These are phyloP conservation scores for Axea sp. DNA, from an alignment of 2,888 invertebrate genomes.

Conservation along the genomic window DNA sequence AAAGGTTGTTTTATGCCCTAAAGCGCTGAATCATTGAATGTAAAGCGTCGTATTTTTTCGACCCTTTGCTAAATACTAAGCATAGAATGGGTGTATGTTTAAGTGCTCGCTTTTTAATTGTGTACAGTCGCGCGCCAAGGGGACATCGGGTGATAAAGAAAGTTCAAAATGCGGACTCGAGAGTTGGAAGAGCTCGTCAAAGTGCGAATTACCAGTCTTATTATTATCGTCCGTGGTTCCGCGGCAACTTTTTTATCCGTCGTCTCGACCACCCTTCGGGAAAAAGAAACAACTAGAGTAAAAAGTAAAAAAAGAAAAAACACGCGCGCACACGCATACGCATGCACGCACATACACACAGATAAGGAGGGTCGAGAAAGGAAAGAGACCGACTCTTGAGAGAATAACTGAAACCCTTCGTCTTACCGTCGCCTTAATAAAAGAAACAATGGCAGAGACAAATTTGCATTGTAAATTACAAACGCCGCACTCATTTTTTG, in stretches of 20 bases:
- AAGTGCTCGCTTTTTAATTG: conserved; percentile 74
- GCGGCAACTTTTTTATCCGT: conserved; percentile 65
- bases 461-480: conserved; percentile 61
- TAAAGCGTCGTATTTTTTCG: conserved; percentile 47
- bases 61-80: conserved; percentile 45
- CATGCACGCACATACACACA: no score
- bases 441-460: conserved; percentile 59
- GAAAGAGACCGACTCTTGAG: conserved; percentile 60
- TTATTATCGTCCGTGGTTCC: conserved; percentile 75
- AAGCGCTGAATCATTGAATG: conserved; percentile 46
- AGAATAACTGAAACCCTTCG: conserved; percentile 70
- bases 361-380: no score
- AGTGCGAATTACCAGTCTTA: conserved; percentile 78
- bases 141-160: conserved; percentile 72
- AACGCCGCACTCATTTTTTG: conserved; percentile 53
- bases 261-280: conserved; percentile 60
- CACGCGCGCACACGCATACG: no score
- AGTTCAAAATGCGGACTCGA: conserved; percentile 66
- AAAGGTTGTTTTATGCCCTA: conserved; percentile 27
- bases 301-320: conserved; percentile 15
- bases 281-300: conserved; percentile 40
- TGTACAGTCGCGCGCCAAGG: conserved; percentile 71
- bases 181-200: conserved; percentile 74
- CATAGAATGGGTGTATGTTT: conserved; percentile 36
- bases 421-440: conserved; percentile 63